Conservation (phyloP, 1,140 invertebrate species). For the Choristoneura fumiferana region DNA sequence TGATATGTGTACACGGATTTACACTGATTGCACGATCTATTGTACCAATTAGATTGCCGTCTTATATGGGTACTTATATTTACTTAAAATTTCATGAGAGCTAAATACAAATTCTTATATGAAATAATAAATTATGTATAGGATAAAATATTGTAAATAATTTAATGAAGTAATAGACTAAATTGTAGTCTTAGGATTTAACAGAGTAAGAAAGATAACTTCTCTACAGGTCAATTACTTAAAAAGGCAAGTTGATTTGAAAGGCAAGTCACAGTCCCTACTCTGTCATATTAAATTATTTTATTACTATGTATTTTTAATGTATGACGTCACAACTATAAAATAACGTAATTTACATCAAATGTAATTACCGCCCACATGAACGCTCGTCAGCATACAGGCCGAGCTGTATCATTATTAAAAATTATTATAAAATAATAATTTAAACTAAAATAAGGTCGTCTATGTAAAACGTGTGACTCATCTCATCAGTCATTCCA, state of each 20-base stretch:
- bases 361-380: slow-evolving; percentile 44
- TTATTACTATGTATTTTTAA: slow-evolving; percentile 35
- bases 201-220: slow-evolving; percentile 35
- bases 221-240: slow-evolving; percentile 43
- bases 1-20: slow-evolving; percentile 35
- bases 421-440: slow-evolving; percentile 57
- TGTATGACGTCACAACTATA: slow-evolving; percentile 61
- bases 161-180: slow-evolving; percentile 11
- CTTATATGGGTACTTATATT: background rate
- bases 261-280: slow-evolving; percentile 63
- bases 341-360: slow-evolving; percentile 45
- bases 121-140: slow-evolving; percentile 18
- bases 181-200: slow-evolving; percentile 22
- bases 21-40: background rate
- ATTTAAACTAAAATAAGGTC: slow-evolving; percentile 55
- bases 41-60: slow-evolving; percentile 10
- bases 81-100: slow-evolving; percentile 12
- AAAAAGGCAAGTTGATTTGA: slow-evolving; percentile 65
- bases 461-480: slow-evolving; percentile 57
- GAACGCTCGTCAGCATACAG: slow-evolving; percentile 59
- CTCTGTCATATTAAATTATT: slow-evolving; percentile 41
- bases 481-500: slow-evolving; percentile 38
- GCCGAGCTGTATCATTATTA: slow-evolving; percentile 36
- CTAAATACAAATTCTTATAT: slow-evolving; percentile 16
- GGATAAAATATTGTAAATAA: slow-evolving; percentile 17